phyloP scores from a whole-genome alignment of 2,888 invertebrate genomes.

The Isotomurus palustris region DNA sequence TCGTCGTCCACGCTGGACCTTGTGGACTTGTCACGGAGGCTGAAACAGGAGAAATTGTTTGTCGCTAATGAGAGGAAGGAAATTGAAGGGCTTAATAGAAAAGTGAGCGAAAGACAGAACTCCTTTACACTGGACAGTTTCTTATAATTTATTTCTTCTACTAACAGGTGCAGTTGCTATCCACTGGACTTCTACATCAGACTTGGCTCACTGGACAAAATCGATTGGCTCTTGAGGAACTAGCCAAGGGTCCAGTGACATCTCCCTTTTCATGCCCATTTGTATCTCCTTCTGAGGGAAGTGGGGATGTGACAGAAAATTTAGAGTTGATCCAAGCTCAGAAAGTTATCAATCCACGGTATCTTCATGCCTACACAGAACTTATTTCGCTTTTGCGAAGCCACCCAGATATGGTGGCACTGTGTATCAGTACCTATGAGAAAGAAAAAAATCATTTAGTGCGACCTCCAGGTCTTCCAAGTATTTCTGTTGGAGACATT shows the following conservation, averaged over 20 bases:
- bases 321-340: conserved; percentile 44
- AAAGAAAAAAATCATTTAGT: conserved; percentile 31
- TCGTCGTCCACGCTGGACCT: conserved; percentile 51
- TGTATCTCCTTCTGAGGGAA: conserved; percentile 24
- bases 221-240: conserved; percentile 40
- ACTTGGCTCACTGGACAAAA: conserved; percentile 45
- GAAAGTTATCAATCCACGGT: conserved; percentile 34
- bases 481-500: conserved; percentile 37
- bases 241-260: conserved; percentile 34
- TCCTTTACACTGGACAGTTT: not conserved
- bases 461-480: conserved; percentile 17
- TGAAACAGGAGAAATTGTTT: conserved; percentile 80
- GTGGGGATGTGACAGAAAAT: conserved; percentile 38
- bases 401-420: conserved; percentile 42
- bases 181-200: conserved; percentile 41
- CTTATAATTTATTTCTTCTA: no score
- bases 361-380: conserved; percentile 40
- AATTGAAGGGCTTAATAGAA: conserved; percentile 70
- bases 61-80: conserved; percentile 78
- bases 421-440: conserved; percentile 41
- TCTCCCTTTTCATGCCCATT: conserved; percentile 39
- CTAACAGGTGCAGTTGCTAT: conserved; percentile 40
- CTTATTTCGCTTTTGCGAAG: conserved; percentile 36
- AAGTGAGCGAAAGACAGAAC: no score
- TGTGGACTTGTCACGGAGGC: conserved; percentile 62